Evolutionary conservation across 2,888 invertebrate species (phyloP).

Genomic region (Nipponacmea schrenckii): DNA sequence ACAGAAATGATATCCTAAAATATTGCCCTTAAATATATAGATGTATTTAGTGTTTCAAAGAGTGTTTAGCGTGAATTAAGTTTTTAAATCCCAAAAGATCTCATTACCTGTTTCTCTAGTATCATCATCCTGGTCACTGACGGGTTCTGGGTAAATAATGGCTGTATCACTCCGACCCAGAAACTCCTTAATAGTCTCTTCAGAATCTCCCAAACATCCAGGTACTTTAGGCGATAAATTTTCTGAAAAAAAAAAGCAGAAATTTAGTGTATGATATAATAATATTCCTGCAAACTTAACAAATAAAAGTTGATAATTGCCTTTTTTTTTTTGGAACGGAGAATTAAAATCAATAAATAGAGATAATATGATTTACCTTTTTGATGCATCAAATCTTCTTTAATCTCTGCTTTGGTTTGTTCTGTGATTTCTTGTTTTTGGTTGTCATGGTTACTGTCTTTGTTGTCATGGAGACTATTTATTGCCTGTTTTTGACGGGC

Average conservation of each 20-base stretch:
- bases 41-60: neutral
- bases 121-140: slow-evolving; percentile 60
- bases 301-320: too few relatives aligned
- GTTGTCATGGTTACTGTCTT: slow-evolving; percentile 12
- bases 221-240: neutral
- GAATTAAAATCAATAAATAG: too few relatives aligned
- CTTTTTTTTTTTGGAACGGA: too few relatives aligned
- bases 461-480: slow-evolving; percentile 12
- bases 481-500: slow-evolving; percentile 14
- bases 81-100: too few relatives aligned
- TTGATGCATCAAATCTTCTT: slow-evolving; percentile 13
- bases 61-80: neutral
- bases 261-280: too few relatives aligned
- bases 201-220: slow-evolving; percentile 26
- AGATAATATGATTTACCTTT: neutral
- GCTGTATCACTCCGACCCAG: slow-evolving; percentile 71
- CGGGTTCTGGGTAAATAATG: slow-evolving; percentile 71
- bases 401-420: slow-evolving; percentile 14
- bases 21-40: neutral
- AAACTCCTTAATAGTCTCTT: slow-evolving; percentile 69
- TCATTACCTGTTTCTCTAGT: slow-evolving; percentile 18
- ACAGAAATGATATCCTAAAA: neutral
- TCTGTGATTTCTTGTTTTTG: neutral
- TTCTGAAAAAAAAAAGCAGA: neutral
- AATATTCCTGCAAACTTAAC: too few relatives aligned